Base-by-base conservation (phyloP, 2,113 vertebrate species). In the Mugil cephalus region DNA sequence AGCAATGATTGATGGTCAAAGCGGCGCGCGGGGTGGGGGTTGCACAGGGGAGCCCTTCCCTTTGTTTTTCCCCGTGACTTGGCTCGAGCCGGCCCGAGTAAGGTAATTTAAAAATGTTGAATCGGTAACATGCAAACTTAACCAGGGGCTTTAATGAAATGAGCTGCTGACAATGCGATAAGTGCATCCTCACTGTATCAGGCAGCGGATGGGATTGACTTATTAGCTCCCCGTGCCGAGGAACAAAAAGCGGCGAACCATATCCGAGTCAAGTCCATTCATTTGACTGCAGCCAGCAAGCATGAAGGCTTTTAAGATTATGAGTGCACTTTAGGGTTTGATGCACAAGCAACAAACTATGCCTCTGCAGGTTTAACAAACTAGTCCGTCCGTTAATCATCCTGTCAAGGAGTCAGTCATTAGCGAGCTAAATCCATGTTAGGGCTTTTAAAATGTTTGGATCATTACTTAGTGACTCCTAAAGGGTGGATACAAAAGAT, bases 1-100 rank as follows among this genome's bases (percentile, higher is more conserved):
- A 90, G 86, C 47, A 14, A 1, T 91, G 91, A 94, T 90, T 86
- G 90, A 93, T 91, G 73, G 80, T 69, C 62, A 42, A 62, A 58
- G 82, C 68, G n/a, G 53, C 60, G 36, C 21, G 24, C 63, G 38
- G 58, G 64, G 62, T 46, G 54, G 64, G 71, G 64, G 48, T 90
- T 83, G 72, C 80, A 42, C 65, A 48, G 81, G 72, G 24, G 77
- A 80, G 74, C 58, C 67, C 54, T 86, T 84, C 64, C 64, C 69
- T 83, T 88, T 87, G 52, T 86, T 88, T 81, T 78, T 77, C 24
- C 19, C 69, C 1, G 6, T 36, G 60, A 61, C 77, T 90, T 50
- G 58, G 87, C 85, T 69, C 35, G 17, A 21, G 79, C 42, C 19
- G 17, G 52, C 65, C 1, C 2, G 52, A 68, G 64, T 17, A 11